Base-by-base conservation (phyloP, 2,113 vertebrate species). In the Bufo bufo region DNA sequence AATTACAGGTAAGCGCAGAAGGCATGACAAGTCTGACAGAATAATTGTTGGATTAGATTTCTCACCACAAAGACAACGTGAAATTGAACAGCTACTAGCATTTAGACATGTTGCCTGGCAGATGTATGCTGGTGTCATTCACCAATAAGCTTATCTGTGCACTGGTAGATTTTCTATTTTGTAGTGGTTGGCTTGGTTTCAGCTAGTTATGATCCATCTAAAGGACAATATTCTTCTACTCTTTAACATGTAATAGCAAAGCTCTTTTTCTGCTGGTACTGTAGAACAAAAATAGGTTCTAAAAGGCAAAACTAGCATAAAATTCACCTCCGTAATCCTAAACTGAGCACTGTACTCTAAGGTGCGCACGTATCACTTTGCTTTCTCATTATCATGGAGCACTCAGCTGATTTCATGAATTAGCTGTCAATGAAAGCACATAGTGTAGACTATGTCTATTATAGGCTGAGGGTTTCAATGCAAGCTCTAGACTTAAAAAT, bases 1-100 rank as follows among this genome's bases (percentile, higher is more conserved):
- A 88, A 88, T 88, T 88, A 88, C 87, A 88, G 71, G 87, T 84
- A 88, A 84, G 77, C 61, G 56, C 69, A 88, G 80, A 77, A 83
- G 80, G 80, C 83, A 75, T 88, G 87, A 88, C 81, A 77, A 61
- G 81, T 50, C 81, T 88, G 87, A 88, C 87, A 88, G 47, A 77
- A 88, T 88, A 88, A 88, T 88, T 88, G 81, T 66, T 77, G 81
- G 87, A 88, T 88, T 88, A 88, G 71, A 84, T 88, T 88, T 77
- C 87, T 88, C 59, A 84, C 87, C 81, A 77, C 87, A 84, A 77
- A 84, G 81, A 65, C n/a, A 88, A 83, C 43, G 59, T 56, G 69
- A 61, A 88, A 66, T n/a, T 77, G 87, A 84, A 84, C 71, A 84
- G 72, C 72, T 84, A 77, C 20, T 33, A 66, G 72, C 56, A 88